Evolutionary conservation across 2,797 vertebrate genomes (phyloP).

Genomic region (Bufotes viridis): DNA sequence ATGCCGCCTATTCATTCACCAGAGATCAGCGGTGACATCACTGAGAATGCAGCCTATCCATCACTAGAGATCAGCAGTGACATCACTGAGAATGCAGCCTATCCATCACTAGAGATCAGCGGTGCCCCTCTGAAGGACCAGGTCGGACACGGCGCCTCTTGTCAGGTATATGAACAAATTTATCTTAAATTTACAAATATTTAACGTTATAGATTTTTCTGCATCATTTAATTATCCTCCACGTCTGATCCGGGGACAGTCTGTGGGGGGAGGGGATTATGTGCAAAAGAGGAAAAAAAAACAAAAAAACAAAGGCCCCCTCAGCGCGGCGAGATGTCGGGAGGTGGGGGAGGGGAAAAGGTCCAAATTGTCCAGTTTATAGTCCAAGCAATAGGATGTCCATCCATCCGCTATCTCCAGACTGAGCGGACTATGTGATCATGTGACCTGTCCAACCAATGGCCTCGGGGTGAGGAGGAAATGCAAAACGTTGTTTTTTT

Average conservation of each 20-base stretch:
- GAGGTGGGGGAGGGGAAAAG: neutral
- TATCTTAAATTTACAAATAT: conserved; percentile 51
- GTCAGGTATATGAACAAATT: conserved; percentile 38
- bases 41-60: neutral
- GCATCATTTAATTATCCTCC: neutral
- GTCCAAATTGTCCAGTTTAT: neutral
- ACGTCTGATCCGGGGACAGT: neutral
- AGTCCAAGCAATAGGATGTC: conserved; percentile 3
- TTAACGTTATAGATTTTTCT: neutral
- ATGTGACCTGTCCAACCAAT: neutral
- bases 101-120: neutral
- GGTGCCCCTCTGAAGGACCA: neutral
- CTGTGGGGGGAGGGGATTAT: neutral
- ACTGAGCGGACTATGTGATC: neutral
- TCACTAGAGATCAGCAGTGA: neutral
- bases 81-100: neutral
- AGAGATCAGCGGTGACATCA: neutral
- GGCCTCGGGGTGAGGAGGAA: neutral
- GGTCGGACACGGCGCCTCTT: neutral
- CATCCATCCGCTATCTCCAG: neutral
- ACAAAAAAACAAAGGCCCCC: neutral
- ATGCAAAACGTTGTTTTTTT: neutral
- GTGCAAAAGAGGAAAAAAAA: conserved; percentile 36
- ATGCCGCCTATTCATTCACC: neutral
- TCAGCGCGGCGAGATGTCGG: neutral